Evolutionary conservation across 2,113 vertebrate genomes (phyloP), one percentile per base, ranked within the genome.

Genomic region (Microtus montanus): DNA sequence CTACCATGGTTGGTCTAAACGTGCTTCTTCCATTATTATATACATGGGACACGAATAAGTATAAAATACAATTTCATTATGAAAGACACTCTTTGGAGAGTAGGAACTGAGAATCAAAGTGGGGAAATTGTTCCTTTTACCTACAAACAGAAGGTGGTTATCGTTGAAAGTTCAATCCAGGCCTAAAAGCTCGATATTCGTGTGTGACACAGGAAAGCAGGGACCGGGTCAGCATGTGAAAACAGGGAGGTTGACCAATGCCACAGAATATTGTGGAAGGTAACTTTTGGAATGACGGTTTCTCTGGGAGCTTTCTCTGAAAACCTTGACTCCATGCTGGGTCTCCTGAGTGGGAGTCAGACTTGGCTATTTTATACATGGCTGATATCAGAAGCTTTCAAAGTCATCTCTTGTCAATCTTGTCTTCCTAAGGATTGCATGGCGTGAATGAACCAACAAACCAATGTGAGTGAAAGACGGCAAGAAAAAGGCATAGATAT

Each of bases 151-250:
- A 79, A 38, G 6, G 54, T 64, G 13, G 22, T 17, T 33, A 10
- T 30, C 52, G 24, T 2, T 68, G 47, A 47, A 49, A 30, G 33
- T 83, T 41, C 7, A 33, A 71, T n/a, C 9, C 73, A 30, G 49
- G 28, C 11, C 28, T 3, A 1, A 12, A 7, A 17, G 61, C 1
- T 11, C 71, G 52, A 58, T 30, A 38, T 41, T 30, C 8, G 0
- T 3, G 3, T 1, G 1, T 0, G 0, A 44, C 0, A 1, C 49
- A 68, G 24, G 52, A 41, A 38, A 61, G 3, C 2, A 12, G 0
- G 2, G 6, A 3, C 4, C 3, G 24, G 3, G 2, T 52, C 54
- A 4, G 44, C 0, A 17, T 33, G 68, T 7, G 3, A 33, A 26
- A 91, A n/a, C 15, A 24, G 11, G 85, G 80, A 85, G 38, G 5